Evolutionary conservation across 2,797 vertebrate species (phyloP).

Genomic region (Brachyalestes nurse): DNA sequence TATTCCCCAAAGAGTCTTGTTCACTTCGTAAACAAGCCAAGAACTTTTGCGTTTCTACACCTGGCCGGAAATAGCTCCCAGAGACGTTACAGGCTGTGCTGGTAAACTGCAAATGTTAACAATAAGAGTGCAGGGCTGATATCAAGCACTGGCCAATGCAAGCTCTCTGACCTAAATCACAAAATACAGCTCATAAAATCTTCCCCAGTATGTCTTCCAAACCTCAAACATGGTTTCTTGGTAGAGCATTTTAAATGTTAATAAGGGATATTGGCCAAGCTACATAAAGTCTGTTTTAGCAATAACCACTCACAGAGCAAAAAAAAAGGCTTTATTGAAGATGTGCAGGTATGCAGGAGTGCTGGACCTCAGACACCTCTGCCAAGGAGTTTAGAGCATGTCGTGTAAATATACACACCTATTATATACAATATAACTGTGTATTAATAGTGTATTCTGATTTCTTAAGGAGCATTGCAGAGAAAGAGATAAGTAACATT

Average conservation of each 20-base stretch:
- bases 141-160: not conserved
- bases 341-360: conserved; percentile 24
- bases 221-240: not conserved
- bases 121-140: not conserved
- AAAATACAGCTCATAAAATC: not conserved
- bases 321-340: conserved; percentile 15
- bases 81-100: not conserved
- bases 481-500: not conserved
- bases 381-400: not conserved
- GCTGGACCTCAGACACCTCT: not conserved
- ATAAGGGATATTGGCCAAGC: not conserved
- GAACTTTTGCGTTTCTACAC: not conserved
- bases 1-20: not conserved
- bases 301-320: conserved; percentile 12
- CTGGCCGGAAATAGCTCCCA: too few species aligned
- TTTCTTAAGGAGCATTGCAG: not conserved
- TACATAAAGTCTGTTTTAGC: conserved; percentile 17
- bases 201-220: not conserved
- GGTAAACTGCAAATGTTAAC: not conserved
- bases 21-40: not conserved
- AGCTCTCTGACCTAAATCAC: not conserved
- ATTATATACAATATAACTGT: not conserved
- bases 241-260: not conserved
- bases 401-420: not conserved
- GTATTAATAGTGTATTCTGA: not conserved